Conservation (phyloP, 1,140 invertebrate species). For the Lepidotrigona ventralis region DNA sequence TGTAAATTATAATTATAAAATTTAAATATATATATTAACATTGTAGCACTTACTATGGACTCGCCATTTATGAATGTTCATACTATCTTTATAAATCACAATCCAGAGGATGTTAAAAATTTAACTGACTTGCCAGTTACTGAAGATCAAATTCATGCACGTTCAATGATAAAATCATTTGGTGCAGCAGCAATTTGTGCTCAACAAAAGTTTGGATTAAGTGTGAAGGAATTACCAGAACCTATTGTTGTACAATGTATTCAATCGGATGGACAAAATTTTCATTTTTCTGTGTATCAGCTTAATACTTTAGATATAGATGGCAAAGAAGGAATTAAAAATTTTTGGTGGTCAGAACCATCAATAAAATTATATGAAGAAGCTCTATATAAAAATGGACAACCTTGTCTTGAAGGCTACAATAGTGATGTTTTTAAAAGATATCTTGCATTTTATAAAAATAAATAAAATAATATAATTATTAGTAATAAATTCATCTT, state of each 20-base stretch:
- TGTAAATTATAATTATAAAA: background rate
- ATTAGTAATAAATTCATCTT: background rate
- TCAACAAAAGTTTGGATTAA: constrained; percentile 85
- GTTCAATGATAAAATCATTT: constrained; percentile 87
- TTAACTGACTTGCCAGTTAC: constrained; percentile 84
- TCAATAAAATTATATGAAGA: constrained; percentile 85
- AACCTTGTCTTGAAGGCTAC: constrained; percentile 85
- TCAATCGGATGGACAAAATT: constrained; percentile 86
- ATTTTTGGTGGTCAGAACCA: constrained; percentile 88
- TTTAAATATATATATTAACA: constrained; percentile 49
- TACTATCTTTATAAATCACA: constrained; percentile 86
- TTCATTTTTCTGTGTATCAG: constrained; percentile 91
- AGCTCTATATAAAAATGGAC: constrained; percentile 83
- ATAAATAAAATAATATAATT: constrained; percentile 64
- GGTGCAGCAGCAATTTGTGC: constrained; percentile 86
- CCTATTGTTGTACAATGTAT: constrained; percentile 91
- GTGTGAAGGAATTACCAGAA: constrained; percentile 84
- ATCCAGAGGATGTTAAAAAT: constrained; percentile 84
- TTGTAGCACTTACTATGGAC: constrained; percentile 81
- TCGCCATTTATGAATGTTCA: constrained; percentile 82
- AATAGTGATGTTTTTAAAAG: constrained; percentile 89
- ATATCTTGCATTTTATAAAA: constrained; percentile 89
- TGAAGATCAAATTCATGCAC: constrained; percentile 83
- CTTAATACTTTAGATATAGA: constrained; percentile 90
- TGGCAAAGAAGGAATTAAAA: constrained; percentile 83